A percentile compares a stretch with the other conserved stretches of the same genome.
Evolutionary conservation across 2,797 vertebrate species (phyloP).

Genomic region (Huso huso): DNA sequence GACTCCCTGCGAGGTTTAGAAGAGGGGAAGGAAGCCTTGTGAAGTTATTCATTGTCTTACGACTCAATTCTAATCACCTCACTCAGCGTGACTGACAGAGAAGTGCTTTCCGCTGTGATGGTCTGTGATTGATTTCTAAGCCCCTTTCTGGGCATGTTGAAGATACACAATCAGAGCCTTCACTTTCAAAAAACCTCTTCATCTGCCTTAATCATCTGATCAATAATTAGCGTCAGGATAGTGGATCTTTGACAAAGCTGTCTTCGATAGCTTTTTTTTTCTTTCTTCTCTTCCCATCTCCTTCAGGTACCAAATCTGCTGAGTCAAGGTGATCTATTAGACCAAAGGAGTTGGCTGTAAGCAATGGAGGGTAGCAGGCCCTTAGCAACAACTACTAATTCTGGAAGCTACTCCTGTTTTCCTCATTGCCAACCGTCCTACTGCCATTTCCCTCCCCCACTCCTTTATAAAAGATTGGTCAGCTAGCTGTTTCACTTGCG

Average conservation of each 20-base stretch:
- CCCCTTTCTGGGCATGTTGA: slow-evolving; percentile 67
- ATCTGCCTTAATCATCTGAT: slow-evolving; percentile 95
- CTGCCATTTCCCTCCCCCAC: slow-evolving; percentile 44
- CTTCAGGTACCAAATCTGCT: slow-evolving; percentile 73
- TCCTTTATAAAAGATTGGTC: slow-evolving; percentile 74
- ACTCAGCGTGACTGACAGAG: slow-evolving; percentile 84
- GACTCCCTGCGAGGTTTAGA: slow-evolving; percentile 66
- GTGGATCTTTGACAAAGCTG: slow-evolving; percentile 69
- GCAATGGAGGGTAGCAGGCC: slow-evolving; percentile 51
- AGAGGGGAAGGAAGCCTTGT: slow-evolving; percentile 64
- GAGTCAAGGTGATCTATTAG: slow-evolving; percentile 79
- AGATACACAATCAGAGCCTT: slow-evolving; percentile 83
- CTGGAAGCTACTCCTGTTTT: slow-evolving; percentile 29
- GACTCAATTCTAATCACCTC: slow-evolving; percentile 96
- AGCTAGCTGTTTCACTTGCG: slow-evolving; percentile 73
- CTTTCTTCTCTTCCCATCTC: slow-evolving; percentile 30
- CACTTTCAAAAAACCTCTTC: slow-evolving; percentile 82
- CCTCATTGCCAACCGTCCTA: slow-evolving; percentile 13
- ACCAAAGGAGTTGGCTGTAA: slow-evolving; percentile 68
- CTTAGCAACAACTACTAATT: slow-evolving; percentile 62
- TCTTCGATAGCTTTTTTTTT: slow-evolving; percentile 62
- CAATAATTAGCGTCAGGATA: slow-evolving; percentile 83
- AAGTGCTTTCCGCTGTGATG: slow-evolving; percentile 80
- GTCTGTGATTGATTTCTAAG: slow-evolving; percentile 87
- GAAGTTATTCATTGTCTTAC: slow-evolving; percentile 90